These are phyloP conservation scores for Sebastes fasciatus DNA, from an alignment of 2,113 vertebrate species.

Conservation along the genomic window DNA sequence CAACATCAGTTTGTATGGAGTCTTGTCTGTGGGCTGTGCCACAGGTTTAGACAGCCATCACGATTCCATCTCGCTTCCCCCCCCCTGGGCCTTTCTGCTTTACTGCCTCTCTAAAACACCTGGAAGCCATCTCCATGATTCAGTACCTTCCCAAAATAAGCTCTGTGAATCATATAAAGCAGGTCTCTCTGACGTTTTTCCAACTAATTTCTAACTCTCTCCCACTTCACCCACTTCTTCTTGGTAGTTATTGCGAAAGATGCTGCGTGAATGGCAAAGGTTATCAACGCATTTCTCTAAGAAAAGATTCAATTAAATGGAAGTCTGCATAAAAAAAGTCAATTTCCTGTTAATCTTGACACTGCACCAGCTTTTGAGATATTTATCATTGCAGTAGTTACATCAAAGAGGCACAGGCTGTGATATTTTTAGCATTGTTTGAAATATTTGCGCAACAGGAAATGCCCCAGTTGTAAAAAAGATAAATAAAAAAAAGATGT, in stretches of 20 bases:
- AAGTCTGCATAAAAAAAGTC: not conserved
- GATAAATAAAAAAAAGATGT: constrained; percentile 15
- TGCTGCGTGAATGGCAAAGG: not conserved
- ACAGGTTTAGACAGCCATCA: constrained; percentile 27
- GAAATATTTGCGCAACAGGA: constrained; percentile 66
- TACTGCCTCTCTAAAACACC: constrained; percentile 48
- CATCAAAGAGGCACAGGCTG: not conserved
- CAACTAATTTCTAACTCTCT: not conserved
- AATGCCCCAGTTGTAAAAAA: constrained; percentile 51
- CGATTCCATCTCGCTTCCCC: not conserved
- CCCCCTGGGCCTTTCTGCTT: constrained; percentile 20
- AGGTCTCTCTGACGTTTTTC: not conserved
- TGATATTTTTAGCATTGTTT: constrained; percentile 54
- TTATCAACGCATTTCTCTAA: not conserved
- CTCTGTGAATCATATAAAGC: constrained; percentile 26
- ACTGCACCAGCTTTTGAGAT: not conserved
- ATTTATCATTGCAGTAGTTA: not conserved
- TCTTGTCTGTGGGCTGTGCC: not conserved
- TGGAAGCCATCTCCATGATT: constrained; percentile 58
- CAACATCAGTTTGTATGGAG: not conserved
- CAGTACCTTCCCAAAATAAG: constrained; percentile 24
- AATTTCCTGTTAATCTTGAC: not conserved
- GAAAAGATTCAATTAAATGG: constrained; percentile 13
- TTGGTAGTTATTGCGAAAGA: not conserved
- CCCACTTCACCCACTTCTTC: not conserved